phyloP scores from a whole-genome alignment of 2,113 vertebrate genomes.

The Cervus canadensis region DNA sequence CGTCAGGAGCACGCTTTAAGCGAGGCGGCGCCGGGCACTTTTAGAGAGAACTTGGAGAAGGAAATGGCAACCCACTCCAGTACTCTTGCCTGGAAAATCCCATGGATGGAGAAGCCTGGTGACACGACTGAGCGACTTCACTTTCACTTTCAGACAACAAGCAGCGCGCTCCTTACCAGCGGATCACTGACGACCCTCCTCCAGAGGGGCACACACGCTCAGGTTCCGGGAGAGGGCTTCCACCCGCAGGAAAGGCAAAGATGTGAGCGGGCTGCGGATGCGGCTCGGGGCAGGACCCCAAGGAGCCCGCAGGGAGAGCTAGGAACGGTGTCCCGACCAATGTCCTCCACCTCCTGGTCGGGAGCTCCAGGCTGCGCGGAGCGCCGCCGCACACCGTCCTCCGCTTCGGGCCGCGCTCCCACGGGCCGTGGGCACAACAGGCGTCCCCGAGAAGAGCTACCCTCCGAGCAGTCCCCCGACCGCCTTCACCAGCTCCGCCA shows the following conservation, averaged over 20 bases:
- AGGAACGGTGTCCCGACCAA: constrained; percentile 81
- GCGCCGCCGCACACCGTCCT: background rate
- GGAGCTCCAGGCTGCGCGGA: background rate
- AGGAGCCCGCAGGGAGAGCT: constrained; percentile 88
- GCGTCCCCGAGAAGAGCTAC: background rate
- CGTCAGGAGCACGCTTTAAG: background rate
- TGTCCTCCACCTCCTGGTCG: constrained; percentile 67
- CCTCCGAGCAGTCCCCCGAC: rapidly evolving
- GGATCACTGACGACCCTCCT: constrained; percentile 82
- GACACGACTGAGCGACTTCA: no score
- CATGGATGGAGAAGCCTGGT: no score
- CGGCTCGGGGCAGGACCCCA: constrained; percentile 79
- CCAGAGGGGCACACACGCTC: constrained; percentile 87
- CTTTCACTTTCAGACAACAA: no score
- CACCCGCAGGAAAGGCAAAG: constrained; percentile 84
- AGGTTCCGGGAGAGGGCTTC: constrained; percentile 85
- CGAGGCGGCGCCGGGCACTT: rapidly evolving
- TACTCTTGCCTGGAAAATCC: no score
- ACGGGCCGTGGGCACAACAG: background rate
- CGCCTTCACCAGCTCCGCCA: background rate
- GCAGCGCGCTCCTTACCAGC: constrained; percentile 74
- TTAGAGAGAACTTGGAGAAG: background rate
- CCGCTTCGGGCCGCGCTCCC: background rate
- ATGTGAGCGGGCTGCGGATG: constrained; percentile 85
- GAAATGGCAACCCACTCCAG: no score